Percentiles rank a stretch among this genome's conserved stretches.
phyloP scores from a whole-genome alignment of 2,888 invertebrate genomes.

The Oegoconia quadripuncta region DNA sequence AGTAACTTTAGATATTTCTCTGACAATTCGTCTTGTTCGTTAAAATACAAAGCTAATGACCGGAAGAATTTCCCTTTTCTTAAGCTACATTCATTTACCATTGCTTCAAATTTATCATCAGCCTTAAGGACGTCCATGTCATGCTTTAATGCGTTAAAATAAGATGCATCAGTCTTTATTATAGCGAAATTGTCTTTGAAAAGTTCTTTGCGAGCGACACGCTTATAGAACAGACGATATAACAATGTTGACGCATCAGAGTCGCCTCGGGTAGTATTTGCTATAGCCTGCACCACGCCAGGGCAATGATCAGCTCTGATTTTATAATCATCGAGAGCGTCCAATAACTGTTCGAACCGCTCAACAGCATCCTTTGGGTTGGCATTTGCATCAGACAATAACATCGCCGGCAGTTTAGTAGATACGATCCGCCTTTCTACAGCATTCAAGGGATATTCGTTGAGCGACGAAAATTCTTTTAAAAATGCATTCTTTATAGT shows the following conservation, averaged over 20 bases:
- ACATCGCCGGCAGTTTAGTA: slow-evolving; percentile 23
- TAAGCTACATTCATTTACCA: slow-evolving; percentile 20
- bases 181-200: slow-evolving; percentile 37
- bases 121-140: slow-evolving; percentile 30
- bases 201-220: slow-evolving; percentile 41
- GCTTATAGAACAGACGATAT: slow-evolving; percentile 31
- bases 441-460: slow-evolving; percentile 36
- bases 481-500: slow-evolving; percentile 34
- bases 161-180: slow-evolving; percentile 39
- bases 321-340: slow-evolving; percentile 35
- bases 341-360: slow-evolving; percentile 29
- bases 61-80: slow-evolving; percentile 36
- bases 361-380: slow-evolving; percentile 15
- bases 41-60: slow-evolving; percentile 44
- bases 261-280: slow-evolving; percentile 22
- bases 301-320: slow-evolving; percentile 26
- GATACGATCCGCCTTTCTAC: slow-evolving; percentile 33
- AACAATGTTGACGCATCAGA: slow-evolving; percentile 27
- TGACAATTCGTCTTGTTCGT: slow-evolving; percentile 40
- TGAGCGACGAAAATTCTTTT: slow-evolving; percentile 36
- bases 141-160: slow-evolving; percentile 49
- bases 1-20: slow-evolving; percentile 23
- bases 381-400: slow-evolving; percentile 23
- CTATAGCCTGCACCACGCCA: slow-evolving; percentile 28
- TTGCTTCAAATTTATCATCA: slow-evolving; percentile 26